A percentile compares a stretch with the other conserved stretches of the same genome.
Conservation (phyloP, 2,113 vertebrate genomes). For the Rafetus swinhoei region DNA sequence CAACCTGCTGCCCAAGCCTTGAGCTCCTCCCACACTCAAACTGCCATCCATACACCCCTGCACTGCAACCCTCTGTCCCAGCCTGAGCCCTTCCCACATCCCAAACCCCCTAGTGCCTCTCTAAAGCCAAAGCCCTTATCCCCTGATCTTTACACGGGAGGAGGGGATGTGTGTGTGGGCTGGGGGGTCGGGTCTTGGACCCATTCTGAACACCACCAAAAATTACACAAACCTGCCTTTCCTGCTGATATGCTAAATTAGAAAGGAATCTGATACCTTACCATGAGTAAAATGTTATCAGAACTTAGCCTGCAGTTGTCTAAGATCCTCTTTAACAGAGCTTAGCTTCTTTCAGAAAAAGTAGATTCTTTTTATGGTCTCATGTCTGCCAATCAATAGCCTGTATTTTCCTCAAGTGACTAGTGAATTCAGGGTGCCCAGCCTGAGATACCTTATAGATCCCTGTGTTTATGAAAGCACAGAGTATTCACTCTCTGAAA, state of each 20-base stretch:
- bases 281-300: rapidly evolving
- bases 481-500: neutral
- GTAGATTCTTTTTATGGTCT: neutral
- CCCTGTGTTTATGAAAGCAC: neutral
- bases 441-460: neutral
- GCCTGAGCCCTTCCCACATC: too few relatives aligned
- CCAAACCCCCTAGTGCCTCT: too few relatives aligned
- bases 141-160: too few relatives aligned
- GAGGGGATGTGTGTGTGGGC: too few relatives aligned
- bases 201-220: too few relatives aligned
- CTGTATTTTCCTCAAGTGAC: neutral
- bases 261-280: neutral
- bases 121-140: too few relatives aligned
- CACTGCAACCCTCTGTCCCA: too few relatives aligned
- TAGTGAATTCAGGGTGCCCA: neutral
- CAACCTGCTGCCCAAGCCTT: too few relatives aligned
- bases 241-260: neutral
- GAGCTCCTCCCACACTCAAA: too few relatives aligned
- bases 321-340: neutral
- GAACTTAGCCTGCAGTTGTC: neutral
- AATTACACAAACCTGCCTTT: too few relatives aligned
- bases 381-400: neutral
- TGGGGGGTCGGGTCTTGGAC: too few relatives aligned
- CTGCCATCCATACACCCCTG: too few relatives aligned
- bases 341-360: neutral